Evolutionary conservation across 2,797 vertebrate species (phyloP).

Genomic region (Fratercula arctica): DNA sequence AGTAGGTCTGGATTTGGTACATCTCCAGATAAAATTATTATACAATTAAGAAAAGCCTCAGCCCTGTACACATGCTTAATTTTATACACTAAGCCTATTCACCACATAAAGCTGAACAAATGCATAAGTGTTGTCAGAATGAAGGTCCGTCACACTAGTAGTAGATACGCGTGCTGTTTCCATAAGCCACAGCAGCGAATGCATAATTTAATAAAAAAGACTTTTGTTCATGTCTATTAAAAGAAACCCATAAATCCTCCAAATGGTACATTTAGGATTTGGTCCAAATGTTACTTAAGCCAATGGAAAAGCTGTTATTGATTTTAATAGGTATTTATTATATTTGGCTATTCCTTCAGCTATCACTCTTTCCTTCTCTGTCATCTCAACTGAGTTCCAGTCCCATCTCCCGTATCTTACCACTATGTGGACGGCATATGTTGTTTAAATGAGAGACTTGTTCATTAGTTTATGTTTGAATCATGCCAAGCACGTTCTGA

Average conservation of each 20-base stretch:
- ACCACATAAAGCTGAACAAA: slow-evolving; percentile 26
- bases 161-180: slow-evolving; percentile 42
- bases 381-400: slow-evolving; percentile 47
- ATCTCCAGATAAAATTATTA: slow-evolving; percentile 20
- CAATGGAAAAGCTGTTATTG: slow-evolving; percentile 64
- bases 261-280: slow-evolving; percentile 57
- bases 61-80: neutral
- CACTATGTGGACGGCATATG: slow-evolving; percentile 14
- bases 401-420: slow-evolving; percentile 18
- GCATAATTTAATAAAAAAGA: slow-evolving; percentile 59
- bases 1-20: neutral
- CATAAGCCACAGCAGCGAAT: slow-evolving; percentile 49
- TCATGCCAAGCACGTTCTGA: slow-evolving; percentile 20
- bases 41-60: slow-evolving; percentile 25
- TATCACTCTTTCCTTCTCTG: slow-evolving; percentile 33
- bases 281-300: slow-evolving; percentile 58
- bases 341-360: slow-evolving; percentile 50
- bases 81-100: slow-evolving; percentile 46
- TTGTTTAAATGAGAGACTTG: slow-evolving; percentile 27
- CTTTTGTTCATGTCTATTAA: slow-evolving; percentile 56
- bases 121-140: slow-evolving; percentile 26
- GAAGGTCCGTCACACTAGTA: neutral
- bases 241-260: slow-evolving; percentile 60
- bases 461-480: slow-evolving; percentile 23
- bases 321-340: slow-evolving; percentile 69